A percentile compares a stretch with the other conserved stretches of the same genome.
phyloP scores from a whole-genome alignment of 2,888 invertebrate genomes.

The Synanthedon andrenaeformis region DNA sequence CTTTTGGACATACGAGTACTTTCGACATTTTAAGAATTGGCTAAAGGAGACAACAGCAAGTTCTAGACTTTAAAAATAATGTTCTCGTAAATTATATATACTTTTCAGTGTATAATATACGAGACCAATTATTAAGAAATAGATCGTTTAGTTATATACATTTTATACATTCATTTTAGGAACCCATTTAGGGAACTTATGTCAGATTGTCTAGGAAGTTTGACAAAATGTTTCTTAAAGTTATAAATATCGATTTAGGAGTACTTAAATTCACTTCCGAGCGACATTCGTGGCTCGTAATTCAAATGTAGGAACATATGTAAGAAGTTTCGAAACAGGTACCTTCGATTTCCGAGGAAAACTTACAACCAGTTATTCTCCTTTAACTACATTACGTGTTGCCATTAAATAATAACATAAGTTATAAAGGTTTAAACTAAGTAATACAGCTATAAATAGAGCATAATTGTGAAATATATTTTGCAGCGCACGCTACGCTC shows the following conservation, averaged over 20 bases:
- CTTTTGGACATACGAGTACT: no score
- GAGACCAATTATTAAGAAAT: no score
- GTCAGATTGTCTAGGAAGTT: no score
- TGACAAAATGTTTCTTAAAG: slow-evolving; percentile 2
- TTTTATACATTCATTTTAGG: no score
- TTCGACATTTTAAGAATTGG: no score
- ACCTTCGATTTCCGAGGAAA: slow-evolving; percentile 16
- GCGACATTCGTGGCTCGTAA: slow-evolving; percentile 29
- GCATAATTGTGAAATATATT: not conserved
- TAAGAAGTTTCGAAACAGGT: slow-evolving; percentile 44
- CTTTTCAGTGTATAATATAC: no score
- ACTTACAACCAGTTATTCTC: not conserved
- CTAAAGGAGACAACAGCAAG: no score
- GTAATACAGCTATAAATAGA: not conserved
- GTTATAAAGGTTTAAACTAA: not conserved
- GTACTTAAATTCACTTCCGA: slow-evolving; percentile 29
- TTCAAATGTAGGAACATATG: slow-evolving; percentile 40
- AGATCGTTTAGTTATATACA: no score
- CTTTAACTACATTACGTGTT: not conserved
- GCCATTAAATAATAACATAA: not conserved
- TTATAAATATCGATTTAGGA: slow-evolving; percentile 50
- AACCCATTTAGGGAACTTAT: no score
- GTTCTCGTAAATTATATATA: no score
- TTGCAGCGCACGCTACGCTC: not conserved
- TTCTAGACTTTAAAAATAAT: no score